phyloP scores from a whole-genome alignment of 92 coral and sea anemone species.

The Palythoa caribaeorum region DNA sequence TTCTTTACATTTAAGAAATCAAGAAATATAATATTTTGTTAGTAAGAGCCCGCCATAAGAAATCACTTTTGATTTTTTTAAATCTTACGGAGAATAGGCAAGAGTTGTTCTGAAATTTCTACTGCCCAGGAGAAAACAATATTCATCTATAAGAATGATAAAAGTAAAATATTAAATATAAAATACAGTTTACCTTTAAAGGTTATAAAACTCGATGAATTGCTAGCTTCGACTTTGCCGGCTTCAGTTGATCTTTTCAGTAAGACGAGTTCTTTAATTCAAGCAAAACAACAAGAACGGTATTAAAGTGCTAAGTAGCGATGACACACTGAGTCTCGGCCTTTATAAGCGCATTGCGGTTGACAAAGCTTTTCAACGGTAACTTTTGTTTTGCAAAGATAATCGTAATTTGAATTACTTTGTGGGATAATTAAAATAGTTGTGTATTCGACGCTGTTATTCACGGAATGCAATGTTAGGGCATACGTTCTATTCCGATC shows the following conservation, averaged over 20 bases:
- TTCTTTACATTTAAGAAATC: too few species aligned
- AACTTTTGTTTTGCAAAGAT: not conserved
- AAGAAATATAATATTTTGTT: too few species aligned
- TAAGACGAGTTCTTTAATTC: not conserved
- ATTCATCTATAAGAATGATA: too few species aligned
- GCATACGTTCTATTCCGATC: not conserved
- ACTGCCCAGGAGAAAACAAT: too few species aligned
- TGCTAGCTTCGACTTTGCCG: not conserved
- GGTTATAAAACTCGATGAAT: not conserved
- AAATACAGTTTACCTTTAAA: not conserved
- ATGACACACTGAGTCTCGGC: not conserved
- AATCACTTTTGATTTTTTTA: too few species aligned
- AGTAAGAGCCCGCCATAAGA: too few species aligned
- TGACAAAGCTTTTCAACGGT: not conserved
- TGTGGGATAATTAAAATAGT: not conserved
- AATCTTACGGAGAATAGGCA: too few species aligned
- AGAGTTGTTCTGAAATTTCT: too few species aligned
- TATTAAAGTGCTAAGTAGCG: not conserved
- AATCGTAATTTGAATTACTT: not conserved
- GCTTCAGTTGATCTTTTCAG: not conserved
- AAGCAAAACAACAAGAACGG: not conserved
- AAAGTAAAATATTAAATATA: too few species aligned
- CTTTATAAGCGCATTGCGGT: not conserved
- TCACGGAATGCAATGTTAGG: not conserved
- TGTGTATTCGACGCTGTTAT: not conserved